phyloP scores from a whole-genome alignment of 2,888 invertebrate genomes.

The Adineta ricciae region DNA sequence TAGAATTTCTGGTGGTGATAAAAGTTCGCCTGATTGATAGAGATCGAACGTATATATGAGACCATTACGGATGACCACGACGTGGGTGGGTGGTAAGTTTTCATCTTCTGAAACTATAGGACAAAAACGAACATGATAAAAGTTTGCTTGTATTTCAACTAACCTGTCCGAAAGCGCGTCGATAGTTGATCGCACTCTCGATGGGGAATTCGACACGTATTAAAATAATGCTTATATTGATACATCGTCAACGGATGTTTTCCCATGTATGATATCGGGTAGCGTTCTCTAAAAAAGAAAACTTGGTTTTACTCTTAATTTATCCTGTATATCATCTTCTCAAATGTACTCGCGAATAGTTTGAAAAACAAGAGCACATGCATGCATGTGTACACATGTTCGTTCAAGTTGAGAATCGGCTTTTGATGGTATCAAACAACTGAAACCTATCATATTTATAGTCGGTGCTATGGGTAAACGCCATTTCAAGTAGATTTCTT shows the following conservation, averaged over 20 bases:
- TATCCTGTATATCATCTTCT: not conserved
- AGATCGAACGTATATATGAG: slow-evolving; percentile 54
- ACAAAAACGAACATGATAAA: not conserved
- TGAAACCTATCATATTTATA: slow-evolving; percentile 52
- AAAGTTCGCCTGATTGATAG: slow-evolving; percentile 48
- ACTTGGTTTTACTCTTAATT: not conserved
- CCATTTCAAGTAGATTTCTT: slow-evolving; percentile 54
- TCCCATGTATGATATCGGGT: not conserved
- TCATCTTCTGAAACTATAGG: not conserved
- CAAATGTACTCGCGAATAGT: not conserved
- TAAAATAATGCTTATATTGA: slow-evolving; percentile 54
- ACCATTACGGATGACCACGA: slow-evolving; percentile 54
- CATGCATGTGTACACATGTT: slow-evolving; percentile 39
- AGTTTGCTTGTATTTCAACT: not conserved
- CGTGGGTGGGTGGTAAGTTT: slow-evolving; percentile 48
- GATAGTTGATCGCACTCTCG: slow-evolving; percentile 42
- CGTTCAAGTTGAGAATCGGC: slow-evolving; percentile 43
- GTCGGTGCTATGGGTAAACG: slow-evolving; percentile 54
- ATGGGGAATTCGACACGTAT: slow-evolving; percentile 49
- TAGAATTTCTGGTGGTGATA: slow-evolving; percentile 53
- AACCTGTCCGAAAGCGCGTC: slow-evolving; percentile 52
- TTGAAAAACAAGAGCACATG: not conserved
- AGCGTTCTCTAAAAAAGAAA: not conserved
- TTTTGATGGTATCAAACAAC: slow-evolving; percentile 40
- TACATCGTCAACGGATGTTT: slow-evolving; percentile 40